Evolutionary conservation across 2,888 invertebrate genomes (phyloP).

Genomic region (Amblyjoppa proteus): DNA sequence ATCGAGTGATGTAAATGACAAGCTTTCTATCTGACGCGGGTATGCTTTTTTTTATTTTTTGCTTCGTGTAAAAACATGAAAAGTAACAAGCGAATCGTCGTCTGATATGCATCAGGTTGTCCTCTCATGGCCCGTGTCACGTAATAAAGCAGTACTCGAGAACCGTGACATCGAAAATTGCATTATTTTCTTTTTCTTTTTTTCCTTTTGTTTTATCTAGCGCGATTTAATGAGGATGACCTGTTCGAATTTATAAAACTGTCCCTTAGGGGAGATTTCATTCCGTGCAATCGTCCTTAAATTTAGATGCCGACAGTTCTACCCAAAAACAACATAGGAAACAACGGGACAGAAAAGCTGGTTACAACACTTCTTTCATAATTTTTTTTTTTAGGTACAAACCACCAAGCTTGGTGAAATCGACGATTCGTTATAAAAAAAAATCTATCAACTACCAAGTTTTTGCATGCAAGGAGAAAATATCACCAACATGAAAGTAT

Average conservation of each 20-base stretch:
- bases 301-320: conserved; percentile 82
- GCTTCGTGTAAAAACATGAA: conserved; percentile 43
- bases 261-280: conserved; percentile 84
- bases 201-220: conserved; percentile 60
- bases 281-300: conserved; percentile 81
- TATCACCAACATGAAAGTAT: conserved; percentile 48
- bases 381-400: conserved; percentile 5
- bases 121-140: conserved; percentile 73
- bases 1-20: conserved; percentile 61
- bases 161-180: conserved; percentile 75
- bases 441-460: conserved; percentile 72
- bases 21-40: conserved; percentile 57
- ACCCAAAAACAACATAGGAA: conserved; percentile 72
- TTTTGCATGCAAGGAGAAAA: conserved; percentile 73
- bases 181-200: conserved; percentile 36
- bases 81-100: conserved; percentile 24
- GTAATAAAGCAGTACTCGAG: conserved; percentile 72
- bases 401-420: conserved; percentile 24
- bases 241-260: conserved; percentile 77
- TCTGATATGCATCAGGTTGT: conserved; percentile 45
- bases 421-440: conserved; percentile 21
- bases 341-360: conserved; percentile 60
- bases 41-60: conserved; percentile 38
- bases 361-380: conserved; percentile 55
- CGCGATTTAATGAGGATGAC: conserved; percentile 72